Evolutionary conservation across 2,797 vertebrate genomes (phyloP).

Genomic region (Simalia tracyae): DNA sequence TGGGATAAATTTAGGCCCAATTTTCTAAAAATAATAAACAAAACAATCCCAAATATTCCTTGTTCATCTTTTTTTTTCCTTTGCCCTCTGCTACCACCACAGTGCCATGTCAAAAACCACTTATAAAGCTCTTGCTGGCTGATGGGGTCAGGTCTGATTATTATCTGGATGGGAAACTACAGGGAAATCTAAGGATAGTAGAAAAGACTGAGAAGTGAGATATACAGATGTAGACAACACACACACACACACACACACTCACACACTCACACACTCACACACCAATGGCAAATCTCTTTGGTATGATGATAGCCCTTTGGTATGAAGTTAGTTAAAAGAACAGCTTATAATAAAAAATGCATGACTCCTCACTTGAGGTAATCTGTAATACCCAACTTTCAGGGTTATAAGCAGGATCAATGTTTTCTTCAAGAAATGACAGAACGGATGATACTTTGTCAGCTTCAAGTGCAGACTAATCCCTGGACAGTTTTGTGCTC

Average conservation of each 20-base stretch:
- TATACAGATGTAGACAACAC: background rate
- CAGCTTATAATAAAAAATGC: background rate
- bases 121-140: background rate
- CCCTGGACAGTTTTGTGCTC: background rate
- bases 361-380: background rate
- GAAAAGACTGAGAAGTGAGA: background rate
- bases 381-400: background rate
- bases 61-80: background rate
- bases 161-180: background rate
- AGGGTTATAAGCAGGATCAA: background rate
- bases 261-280: too few species aligned
- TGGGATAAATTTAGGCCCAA: background rate
- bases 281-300: background rate
- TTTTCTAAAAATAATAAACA: background rate
- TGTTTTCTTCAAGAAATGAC: slow-evolving; percentile 2
- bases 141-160: background rate
- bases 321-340: background rate
- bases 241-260: background rate
- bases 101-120: background rate
- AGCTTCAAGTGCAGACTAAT: slow-evolving; percentile 3
- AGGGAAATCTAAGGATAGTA: background rate
- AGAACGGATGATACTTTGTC: background rate
- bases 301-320: background rate
- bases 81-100: background rate
- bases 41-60: background rate